Conservation (phyloP, 2,113 vertebrate genomes). For the Tupaia tana region DNA sequence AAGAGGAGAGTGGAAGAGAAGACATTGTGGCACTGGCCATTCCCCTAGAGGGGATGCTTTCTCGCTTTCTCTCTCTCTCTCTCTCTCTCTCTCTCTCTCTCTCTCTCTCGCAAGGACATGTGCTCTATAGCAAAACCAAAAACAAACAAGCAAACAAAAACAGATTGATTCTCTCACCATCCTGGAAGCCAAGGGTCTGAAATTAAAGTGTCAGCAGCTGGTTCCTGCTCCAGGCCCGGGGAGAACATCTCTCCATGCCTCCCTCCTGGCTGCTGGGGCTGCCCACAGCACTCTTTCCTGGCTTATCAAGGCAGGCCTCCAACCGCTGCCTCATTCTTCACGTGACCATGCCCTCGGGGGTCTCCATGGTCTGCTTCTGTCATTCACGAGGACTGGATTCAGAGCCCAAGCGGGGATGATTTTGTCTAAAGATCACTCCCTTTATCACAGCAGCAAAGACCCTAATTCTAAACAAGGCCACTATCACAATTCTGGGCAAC, state of each 20-base stretch:
- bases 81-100: too few species aligned
- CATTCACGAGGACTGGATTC: not conserved
- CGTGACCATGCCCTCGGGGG: accelerated
- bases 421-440: not conserved
- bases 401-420: not conserved
- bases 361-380: not conserved
- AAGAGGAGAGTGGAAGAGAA: too few species aligned
- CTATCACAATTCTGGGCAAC: not conserved
- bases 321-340: not conserved
- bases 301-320: not conserved
- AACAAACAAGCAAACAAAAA: not conserved
- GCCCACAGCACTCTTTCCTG: not conserved
- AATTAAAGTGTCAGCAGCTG: not conserved
- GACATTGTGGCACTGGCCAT: too few species aligned
- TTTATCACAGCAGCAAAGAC: not conserved
- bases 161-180: not conserved
- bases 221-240: not conserved
- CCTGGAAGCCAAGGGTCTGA: not conserved
- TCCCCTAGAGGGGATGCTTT: too few species aligned
- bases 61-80: too few species aligned
- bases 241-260: not conserved
- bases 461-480: not conserved
- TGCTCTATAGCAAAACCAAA: too few species aligned
- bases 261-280: not conserved
- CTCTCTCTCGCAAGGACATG: too few species aligned